Base-by-base conservation (phyloP, 2,113 vertebrate species). In the Myotis brandtii region DNA sequence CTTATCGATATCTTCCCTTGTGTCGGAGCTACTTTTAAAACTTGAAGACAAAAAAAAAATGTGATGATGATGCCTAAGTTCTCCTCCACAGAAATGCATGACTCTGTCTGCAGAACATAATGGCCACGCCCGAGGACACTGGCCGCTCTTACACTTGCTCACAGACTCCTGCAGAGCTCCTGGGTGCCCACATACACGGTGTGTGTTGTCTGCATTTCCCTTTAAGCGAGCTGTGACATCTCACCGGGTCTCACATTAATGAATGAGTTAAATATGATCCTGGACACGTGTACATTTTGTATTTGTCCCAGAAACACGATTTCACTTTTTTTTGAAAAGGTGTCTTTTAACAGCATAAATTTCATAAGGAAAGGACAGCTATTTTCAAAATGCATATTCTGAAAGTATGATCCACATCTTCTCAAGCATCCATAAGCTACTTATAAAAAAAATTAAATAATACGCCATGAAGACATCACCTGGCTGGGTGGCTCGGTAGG, bases 61-160 rank as follows among this genome's bases (percentile, higher is more conserved):
- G 1, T 5, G 21, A 13, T 0, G 27, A 27, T 25, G 48, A 43
- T 9, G 8, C 32, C 25, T 43, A 16, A 50, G 37, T 52, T 40
- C 52, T 34, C 27, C 25, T 12, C n/a, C 6, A 7, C 56, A 81
- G 77, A 67, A 67, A 59, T 1, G 18, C 40, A 66, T 0, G 32
- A 20, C 73, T 52, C 5, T 72, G 69, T 11, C 34, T 2, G 81
- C 4, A 9, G 48, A 46, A 46, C 0, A 1, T 12, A 40, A 7
- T 0, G 9, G 25, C 11, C 4, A 0, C 0, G 11, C 54, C 8
- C 1, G 8, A 1, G 21, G 40, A 30, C 3, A 4, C 69, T 2
- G 64, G 18, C 18, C 32, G 2, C 12, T 7, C 32, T 9, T 32
- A 16, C 0, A 34, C 20, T 9, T 40, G 18, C 12, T 12, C 34